A percentile compares a stretch with the other conserved stretches of the same genome.
phyloP scores from a whole-genome alignment of 2,797 vertebrate species.

The Leptoclinus maculatus region DNA sequence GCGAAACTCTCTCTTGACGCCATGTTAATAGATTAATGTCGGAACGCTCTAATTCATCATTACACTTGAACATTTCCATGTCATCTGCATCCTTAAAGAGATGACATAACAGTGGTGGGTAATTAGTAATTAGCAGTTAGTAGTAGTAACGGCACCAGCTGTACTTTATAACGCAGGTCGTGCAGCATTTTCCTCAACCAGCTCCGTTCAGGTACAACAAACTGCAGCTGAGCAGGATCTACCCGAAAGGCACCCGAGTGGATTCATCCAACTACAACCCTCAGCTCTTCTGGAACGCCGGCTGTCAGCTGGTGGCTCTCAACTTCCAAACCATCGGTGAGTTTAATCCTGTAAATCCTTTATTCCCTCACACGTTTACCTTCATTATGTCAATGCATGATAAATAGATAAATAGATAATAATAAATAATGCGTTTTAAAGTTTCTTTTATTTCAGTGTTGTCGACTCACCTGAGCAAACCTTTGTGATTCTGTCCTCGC shows the following conservation, averaged over 20 bases:
- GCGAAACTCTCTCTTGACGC: background rate
- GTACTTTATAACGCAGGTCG: background rate
- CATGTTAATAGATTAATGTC: background rate
- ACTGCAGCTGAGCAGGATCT: conserved; percentile 96
- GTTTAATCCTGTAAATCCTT: background rate
- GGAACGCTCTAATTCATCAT: background rate
- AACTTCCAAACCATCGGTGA: conserved; percentile 99
- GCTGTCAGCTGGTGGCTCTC: conserved; percentile 97
- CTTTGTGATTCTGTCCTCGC: background rate
- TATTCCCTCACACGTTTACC: background rate
- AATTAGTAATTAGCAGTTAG: too few species aligned
- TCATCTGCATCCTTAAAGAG: background rate
- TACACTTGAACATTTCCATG: background rate
- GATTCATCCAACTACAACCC: conserved; percentile 99
- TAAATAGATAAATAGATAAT: too few species aligned
- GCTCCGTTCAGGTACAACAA: conserved; percentile 93
- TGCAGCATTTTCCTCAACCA: conserved; percentile 80
- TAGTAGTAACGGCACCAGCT: background rate
- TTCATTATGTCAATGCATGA: background rate
- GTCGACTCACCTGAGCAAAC: background rate
- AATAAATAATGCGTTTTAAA: too few species aligned
- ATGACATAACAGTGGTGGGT: background rate
- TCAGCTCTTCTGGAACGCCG: conserved; percentile 98
- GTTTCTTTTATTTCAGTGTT: background rate
- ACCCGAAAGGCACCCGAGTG: conserved; percentile 97